These are phyloP conservation scores for Pan paniscus DNA, from an alignment of 2,113 vertebrate genomes.

Conservation along the genomic window DNA sequence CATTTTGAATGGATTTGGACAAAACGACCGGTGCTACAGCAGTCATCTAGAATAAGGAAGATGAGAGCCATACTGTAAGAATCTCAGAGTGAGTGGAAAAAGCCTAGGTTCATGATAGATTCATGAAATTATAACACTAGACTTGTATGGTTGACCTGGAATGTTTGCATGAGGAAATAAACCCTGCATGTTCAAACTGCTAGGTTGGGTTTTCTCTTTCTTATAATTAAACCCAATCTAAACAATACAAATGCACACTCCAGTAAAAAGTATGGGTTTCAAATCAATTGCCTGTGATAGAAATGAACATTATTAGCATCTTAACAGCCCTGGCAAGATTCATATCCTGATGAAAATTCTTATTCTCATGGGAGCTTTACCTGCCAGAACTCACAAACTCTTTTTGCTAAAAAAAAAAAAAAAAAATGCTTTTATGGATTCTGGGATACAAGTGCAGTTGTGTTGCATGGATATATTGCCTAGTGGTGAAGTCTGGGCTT, in stretches of 20 bases:
- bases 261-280: not conserved
- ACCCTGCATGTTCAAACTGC: not conserved
- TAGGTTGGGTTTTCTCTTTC: not conserved
- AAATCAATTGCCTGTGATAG: not conserved
- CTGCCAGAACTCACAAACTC: not conserved
- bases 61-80: not conserved
- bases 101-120: not conserved
- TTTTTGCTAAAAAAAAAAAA: too few species aligned
- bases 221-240: not conserved
- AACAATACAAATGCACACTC: not conserved
- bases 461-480: too few species aligned
- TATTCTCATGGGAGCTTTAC: not conserved
- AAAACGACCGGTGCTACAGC: not conserved
- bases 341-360: not conserved
- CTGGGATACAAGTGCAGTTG: too few species aligned
- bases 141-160: not conserved
- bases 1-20: not conserved
- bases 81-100: not conserved
- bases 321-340: not conserved
- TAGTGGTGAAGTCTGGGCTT: too few species aligned
- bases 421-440: too few species aligned
- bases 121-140: not conserved
- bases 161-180: not conserved
- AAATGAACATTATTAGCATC: not conserved
- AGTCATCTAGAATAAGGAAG: not conserved